phyloP scores from a whole-genome alignment of 2,797 vertebrate species.

The Neosalanx taihuensis region DNA sequence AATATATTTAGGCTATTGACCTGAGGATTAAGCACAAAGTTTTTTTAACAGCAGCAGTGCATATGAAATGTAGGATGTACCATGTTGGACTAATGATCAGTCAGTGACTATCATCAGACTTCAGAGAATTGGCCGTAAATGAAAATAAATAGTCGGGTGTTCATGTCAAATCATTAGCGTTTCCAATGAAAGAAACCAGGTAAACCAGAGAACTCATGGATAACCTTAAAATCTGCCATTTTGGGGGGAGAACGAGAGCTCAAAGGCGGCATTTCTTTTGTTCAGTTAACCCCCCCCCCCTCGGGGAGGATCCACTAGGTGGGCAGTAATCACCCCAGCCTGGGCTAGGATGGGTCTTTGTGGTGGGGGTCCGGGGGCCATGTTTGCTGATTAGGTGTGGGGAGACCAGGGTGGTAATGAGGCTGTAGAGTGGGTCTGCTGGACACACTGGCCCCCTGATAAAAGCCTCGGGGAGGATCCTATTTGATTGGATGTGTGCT shows the following conservation, averaged over 20 bases:
- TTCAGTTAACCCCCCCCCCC: slow-evolving; percentile 38
- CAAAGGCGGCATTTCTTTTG: slow-evolving; percentile 45
- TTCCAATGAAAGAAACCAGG: slow-evolving; percentile 28
- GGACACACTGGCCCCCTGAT: slow-evolving; percentile 53
- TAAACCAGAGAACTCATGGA: slow-evolving; percentile 30
- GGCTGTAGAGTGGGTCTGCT: slow-evolving; percentile 49
- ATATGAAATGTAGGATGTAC: not conserved
- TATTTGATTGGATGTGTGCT: slow-evolving; percentile 56
- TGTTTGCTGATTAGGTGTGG: slow-evolving; percentile 51
- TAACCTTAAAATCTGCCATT: not conserved
- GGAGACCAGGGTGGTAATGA: slow-evolving; percentile 54
- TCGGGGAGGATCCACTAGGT: slow-evolving; percentile 41
- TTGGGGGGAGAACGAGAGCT: slow-evolving; percentile 27
- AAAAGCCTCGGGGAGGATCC: slow-evolving; percentile 49
- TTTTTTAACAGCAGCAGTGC: too few species aligned
- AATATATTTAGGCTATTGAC: not conserved
- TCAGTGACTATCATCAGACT: too few species aligned
- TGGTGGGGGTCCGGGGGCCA: not conserved
- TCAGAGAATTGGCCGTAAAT: too few species aligned
- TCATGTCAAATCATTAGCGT: not conserved
- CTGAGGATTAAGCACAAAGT: not conserved
- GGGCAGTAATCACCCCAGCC: slow-evolving; percentile 13
- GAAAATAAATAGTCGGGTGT: too few species aligned
- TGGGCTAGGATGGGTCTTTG: slow-evolving; percentile 11
- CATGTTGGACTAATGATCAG: not conserved